phyloP scores from a whole-genome alignment of 2,797 vertebrate species.

The Micromesistius poutassou region DNA sequence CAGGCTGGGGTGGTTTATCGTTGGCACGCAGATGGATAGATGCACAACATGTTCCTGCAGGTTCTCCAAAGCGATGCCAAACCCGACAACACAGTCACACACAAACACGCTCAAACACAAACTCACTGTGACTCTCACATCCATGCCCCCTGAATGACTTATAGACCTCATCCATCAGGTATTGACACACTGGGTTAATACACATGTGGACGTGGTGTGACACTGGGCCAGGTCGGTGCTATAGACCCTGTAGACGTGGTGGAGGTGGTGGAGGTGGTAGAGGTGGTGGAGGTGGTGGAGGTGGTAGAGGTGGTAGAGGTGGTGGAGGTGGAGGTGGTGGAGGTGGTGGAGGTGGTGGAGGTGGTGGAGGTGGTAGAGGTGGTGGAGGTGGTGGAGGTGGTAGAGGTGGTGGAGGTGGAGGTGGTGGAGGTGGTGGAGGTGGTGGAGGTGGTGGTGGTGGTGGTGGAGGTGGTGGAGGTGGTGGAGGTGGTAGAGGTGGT shows the following conservation, averaged over 20 bases:
- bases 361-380: too few relatives aligned
- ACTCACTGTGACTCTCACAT: conserved; percentile 27
- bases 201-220: not conserved
- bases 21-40: conserved; percentile 49
- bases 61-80: conserved; percentile 38
- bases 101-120: conserved; percentile 20
- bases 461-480: too few relatives aligned
- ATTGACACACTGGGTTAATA: conserved; percentile 14
- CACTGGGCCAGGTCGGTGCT: not conserved
- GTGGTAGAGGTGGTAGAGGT: not conserved
- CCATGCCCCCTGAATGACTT: conserved; percentile 46
- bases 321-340: conserved; percentile 31
- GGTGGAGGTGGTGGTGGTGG: too few relatives aligned
- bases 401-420: too few relatives aligned
- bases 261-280: too few relatives aligned
- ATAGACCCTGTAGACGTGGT: not conserved
- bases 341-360: too few relatives aligned
- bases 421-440: too few relatives aligned
- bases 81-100: conserved; percentile 44
- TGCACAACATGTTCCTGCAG: conserved; percentile 42
- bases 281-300: too few relatives aligned
- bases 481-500: too few relatives aligned
- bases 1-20: conserved; percentile 40
- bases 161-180: conserved; percentile 20
- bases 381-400: too few relatives aligned